Evolutionary conservation across 1,140 invertebrate species (phyloP), one percentile per base, ranked within the genome.

Genomic region (Goniozus legneri): DNA sequence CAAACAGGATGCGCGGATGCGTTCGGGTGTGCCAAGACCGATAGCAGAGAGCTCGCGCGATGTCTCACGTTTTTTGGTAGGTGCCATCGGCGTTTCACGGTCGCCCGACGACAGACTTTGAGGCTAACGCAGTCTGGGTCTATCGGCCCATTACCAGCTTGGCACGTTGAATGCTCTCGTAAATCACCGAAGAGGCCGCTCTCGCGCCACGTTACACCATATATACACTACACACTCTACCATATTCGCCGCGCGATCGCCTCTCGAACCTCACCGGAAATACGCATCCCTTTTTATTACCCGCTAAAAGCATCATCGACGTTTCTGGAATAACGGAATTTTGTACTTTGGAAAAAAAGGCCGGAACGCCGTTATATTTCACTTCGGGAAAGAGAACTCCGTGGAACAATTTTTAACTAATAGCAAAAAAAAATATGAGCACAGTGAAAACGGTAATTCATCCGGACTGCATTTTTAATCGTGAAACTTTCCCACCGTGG

Each of bases 71-170:
- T 59, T 58, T 58, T 59, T 55, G 52, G 54, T 41, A 41, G 30
- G 24, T 18, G 32, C 18, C 31, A 16, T 35, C 37, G 40, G 45
- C 42, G 55, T 58, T 61, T 62, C 58, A 62, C 58, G 60, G 58
- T 62, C 52, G 58, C 55, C 48, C 55, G 58, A 58, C 56, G 52
- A 44, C 59, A 60, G 59, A 62, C 59, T 62, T 62, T 62, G 59
- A 54, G 58, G 36, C 34, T 35, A 45, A 21, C 48, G 32, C 37
- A 45, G 41, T 39, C 44, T 40, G 52, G 38, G 6, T 44, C 51
- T 58, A 60, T 62, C 59, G 58, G 58, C 39, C 60, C 60, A 62
- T 62, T 62, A 62, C 60, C 60, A 58, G 46, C 52, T 24, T 47
- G 54, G 55, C 58, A 61, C 55, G 60, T 61, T 58, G 46, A 61